Conservation (phyloP, 2,797 vertebrate genomes). For the Erithacus rubecula region DNA sequence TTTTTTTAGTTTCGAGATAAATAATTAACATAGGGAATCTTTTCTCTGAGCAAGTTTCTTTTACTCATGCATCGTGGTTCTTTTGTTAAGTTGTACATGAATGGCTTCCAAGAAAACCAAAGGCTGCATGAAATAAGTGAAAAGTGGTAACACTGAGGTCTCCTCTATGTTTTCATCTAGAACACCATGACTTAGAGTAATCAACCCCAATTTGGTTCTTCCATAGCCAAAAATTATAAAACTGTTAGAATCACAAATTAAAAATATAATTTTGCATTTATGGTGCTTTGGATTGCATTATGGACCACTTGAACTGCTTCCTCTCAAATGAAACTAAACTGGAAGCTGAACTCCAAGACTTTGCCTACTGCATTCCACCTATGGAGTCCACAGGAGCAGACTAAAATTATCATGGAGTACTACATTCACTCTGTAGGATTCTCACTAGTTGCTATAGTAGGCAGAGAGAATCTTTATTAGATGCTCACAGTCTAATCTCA, state of each 20-base stretch:
- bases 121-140: background rate
- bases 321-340: background rate
- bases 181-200: background rate
- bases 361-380: background rate
- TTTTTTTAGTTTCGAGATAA: background rate
- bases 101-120: background rate
- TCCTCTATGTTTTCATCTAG: background rate
- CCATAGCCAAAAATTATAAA: constrained; percentile 20
- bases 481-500: background rate
- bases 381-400: background rate
- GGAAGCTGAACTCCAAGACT: background rate
- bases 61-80: background rate
- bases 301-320: background rate
- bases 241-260: background rate
- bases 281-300: background rate
- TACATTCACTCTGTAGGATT: background rate
- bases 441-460: background rate
- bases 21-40: background rate
- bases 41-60: background rate
- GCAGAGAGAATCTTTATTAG: background rate
- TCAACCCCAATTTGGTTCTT: background rate
- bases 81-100: background rate
- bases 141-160: background rate
- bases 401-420: background rate
- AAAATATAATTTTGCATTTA: background rate